Percentiles rank a stretch among this genome's conserved stretches.
These are phyloP conservation scores for Holothuria leucospilota DNA, from an alignment of 53 echinoderm and acorn worm genomes.

Conservation along the genomic window DNA sequence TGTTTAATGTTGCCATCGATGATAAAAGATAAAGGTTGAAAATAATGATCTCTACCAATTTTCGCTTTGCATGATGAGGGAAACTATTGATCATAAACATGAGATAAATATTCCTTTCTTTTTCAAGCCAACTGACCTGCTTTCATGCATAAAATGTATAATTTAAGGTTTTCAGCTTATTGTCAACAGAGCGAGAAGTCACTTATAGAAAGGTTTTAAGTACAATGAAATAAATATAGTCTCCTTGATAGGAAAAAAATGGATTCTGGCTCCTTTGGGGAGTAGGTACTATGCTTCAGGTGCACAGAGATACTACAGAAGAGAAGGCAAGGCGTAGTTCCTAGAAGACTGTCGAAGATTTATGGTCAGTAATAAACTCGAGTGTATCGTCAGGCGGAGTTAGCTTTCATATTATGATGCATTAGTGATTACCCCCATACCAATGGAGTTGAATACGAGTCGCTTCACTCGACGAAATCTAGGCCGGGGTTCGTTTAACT, in stretches of 20 bases:
- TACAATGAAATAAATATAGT: conserved; percentile 47
- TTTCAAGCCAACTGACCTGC: conserved; percentile 46
- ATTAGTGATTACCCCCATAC: background rate
- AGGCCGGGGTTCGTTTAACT: background rate
- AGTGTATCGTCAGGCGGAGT: background rate
- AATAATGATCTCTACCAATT: conserved; percentile 14
- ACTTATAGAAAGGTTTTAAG: conserved; percentile 34
- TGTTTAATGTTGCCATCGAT: conserved; percentile 40
- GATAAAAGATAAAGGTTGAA: background rate
- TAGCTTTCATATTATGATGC: conserved; percentile 5
- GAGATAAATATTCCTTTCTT: conserved; percentile 34
- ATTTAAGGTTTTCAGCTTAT: conserved; percentile 39
- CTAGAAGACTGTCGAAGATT: background rate
- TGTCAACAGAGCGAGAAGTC: conserved; percentile 42
- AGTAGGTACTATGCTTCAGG: background rate
- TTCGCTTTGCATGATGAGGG: conserved; percentile 30
- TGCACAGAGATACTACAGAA: no score
- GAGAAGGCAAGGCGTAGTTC: no score
- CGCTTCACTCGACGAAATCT: conserved; percentile 11
- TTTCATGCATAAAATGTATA: conserved; percentile 52
- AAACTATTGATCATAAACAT: conserved; percentile 38
- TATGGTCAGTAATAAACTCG: conserved; percentile 16
- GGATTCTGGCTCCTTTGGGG: conserved; percentile 9
- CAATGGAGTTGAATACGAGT: conserved; percentile 1
- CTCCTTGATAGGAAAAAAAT: conserved; percentile 31